Evolutionary conservation across 2,888 invertebrate species (phyloP).

Genomic region (Chironomus riparius): DNA sequence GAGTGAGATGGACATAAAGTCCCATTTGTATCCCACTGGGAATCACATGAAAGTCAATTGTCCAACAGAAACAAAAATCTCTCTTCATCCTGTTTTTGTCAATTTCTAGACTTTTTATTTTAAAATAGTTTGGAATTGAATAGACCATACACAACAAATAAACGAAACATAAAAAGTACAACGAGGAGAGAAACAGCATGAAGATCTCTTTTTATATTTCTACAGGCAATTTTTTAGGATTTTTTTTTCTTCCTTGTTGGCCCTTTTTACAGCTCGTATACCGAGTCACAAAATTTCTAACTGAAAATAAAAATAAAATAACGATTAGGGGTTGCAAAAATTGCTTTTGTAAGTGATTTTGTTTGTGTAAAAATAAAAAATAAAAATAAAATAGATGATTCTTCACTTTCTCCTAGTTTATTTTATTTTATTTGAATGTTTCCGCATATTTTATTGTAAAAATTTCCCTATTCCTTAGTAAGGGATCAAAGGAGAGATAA

Average conservation of each 20-base stretch:
- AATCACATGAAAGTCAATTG: conserved; percentile 28
- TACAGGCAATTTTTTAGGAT: conserved; percentile 17
- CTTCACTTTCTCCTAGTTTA: not conserved
- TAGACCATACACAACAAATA: not conserved
- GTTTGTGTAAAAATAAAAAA: conserved; percentile 19
- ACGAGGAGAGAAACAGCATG: conserved; percentile 18
- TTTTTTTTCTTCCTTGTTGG: not conserved
- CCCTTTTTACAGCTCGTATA: not conserved
- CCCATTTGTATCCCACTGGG: conserved; percentile 25
- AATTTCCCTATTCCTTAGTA: not conserved
- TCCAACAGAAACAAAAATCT: conserved; percentile 17
- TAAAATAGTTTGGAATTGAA: not conserved
- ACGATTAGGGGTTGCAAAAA: conserved; percentile 26
- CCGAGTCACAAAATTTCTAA: not conserved
- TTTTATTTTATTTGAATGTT: not conserved
- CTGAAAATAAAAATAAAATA: conserved; percentile 27
- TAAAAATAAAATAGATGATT: not conserved
- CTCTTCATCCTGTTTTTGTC: not conserved
- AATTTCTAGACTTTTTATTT: not conserved
- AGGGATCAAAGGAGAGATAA: too few relatives aligned
- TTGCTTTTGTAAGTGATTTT: conserved; percentile 24
- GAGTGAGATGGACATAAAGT: not conserved
- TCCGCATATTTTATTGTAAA: not conserved
- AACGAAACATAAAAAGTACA: conserved; percentile 12
- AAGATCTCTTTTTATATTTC: not conserved